phyloP scores from a whole-genome alignment of 1,140 invertebrate genomes.

The Bradysia coprophila region DNA sequence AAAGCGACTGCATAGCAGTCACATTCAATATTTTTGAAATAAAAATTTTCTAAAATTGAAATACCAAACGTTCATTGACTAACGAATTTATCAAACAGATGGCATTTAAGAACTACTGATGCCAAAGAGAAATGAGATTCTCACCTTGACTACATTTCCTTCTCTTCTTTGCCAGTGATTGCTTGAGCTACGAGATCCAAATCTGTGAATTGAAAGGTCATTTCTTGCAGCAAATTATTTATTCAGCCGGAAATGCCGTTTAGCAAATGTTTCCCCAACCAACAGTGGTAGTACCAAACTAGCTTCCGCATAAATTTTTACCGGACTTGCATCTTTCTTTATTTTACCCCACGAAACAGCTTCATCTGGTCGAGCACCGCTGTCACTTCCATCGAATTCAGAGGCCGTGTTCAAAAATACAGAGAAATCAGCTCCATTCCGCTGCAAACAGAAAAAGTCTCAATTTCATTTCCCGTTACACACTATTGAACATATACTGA shows the following conservation, averaged over 20 bases:
- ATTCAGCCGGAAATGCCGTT: constrained; percentile 17
- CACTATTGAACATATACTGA: neutral
- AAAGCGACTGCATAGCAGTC: too few relatives aligned
- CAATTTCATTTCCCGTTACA: neutral
- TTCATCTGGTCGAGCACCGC: constrained; percentile 94
- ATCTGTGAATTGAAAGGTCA: too few relatives aligned
- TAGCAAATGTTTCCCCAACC: constrained; percentile 91
- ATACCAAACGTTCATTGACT: too few relatives aligned
- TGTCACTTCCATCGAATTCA: constrained; percentile 98
- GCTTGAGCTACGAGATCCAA: too few relatives aligned
- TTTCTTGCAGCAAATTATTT: neutral
- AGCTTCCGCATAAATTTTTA: constrained; percentile 95
- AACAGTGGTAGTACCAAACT: constrained; percentile 85
- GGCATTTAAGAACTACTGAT: too few relatives aligned
- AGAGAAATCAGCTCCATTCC: constrained; percentile 94
- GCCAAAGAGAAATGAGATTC: too few relatives aligned
- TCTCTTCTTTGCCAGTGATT: too few relatives aligned
- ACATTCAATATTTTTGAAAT: too few relatives aligned
- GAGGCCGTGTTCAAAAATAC: constrained; percentile 95
- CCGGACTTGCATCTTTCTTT: constrained; percentile 66
- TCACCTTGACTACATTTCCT: too few relatives aligned
- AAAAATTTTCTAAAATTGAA: too few relatives aligned
- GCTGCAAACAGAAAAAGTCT: constrained; percentile 9
- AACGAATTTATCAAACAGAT: too few relatives aligned
- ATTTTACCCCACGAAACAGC: constrained; percentile 99